Percentiles rank a stretch among this genome's conserved stretches.
Evolutionary conservation across 2,113 vertebrate genomes (phyloP).

Genomic region (Gila orcuttii): DNA sequence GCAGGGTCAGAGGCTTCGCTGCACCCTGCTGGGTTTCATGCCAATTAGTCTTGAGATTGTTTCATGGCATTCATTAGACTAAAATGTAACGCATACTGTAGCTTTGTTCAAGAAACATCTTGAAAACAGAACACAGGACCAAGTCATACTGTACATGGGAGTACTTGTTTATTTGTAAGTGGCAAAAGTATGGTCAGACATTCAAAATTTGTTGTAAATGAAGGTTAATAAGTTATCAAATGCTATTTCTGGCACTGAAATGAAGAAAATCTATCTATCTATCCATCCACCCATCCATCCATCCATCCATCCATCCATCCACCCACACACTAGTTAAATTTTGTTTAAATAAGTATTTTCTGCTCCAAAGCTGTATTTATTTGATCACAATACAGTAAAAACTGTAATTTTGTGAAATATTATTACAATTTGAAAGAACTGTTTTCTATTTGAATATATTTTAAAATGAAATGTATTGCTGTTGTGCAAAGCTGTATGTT

Average conservation of each 20-base stretch:
- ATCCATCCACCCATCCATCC: too few species aligned
- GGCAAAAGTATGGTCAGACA: background rate
- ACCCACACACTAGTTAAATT: background rate
- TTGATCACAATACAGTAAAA: background rate
- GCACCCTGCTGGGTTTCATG: conserved; percentile 5
- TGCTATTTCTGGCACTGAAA: too few species aligned
- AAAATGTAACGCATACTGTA: background rate
- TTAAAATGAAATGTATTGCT: too few species aligned
- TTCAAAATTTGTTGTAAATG: background rate
- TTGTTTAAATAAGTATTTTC: background rate
- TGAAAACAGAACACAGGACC: background rate
- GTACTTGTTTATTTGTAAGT: background rate
- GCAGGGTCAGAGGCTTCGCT: background rate
- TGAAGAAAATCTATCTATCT: too few species aligned
- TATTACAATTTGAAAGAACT: background rate
- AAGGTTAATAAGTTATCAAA: background rate
- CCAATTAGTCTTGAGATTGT: conserved; percentile 19
- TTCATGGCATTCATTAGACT: background rate
- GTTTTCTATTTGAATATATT: background rate
- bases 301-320: too few species aligned
- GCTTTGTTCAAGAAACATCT: background rate
- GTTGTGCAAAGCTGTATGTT: background rate
- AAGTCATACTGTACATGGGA: background rate
- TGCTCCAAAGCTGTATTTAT: too few species aligned
- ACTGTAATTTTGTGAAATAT: background rate